These are phyloP conservation scores for Griposia aprilina DNA, from an alignment of 2,888 invertebrate genomes.

Conservation along the genomic window DNA sequence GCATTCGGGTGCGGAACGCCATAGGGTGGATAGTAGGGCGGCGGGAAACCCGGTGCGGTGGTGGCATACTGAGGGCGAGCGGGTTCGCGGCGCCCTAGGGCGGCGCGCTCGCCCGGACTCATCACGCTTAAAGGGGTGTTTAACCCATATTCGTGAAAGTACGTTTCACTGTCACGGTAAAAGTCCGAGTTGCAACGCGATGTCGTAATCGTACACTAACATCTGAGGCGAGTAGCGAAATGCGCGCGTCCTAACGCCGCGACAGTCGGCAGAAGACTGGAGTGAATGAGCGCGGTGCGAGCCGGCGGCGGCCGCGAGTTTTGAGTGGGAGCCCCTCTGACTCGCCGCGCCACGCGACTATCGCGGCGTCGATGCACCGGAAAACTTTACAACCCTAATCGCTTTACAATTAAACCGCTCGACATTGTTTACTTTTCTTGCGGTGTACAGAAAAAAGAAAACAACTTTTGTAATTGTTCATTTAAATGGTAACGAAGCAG, in stretches of 20 bases:
- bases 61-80: slow-evolving; percentile 89
- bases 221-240: slow-evolving; percentile 83
- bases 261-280: slow-evolving; percentile 87
- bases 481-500: slow-evolving; percentile 58
- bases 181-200: slow-evolving; percentile 84
- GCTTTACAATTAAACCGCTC: slow-evolving; percentile 85
- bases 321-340: slow-evolving; percentile 84
- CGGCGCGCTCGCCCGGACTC: slow-evolving; percentile 90
- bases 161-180: slow-evolving; percentile 89
- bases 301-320: slow-evolving; percentile 82
- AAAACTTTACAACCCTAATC: slow-evolving; percentile 89
- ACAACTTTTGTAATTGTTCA: slow-evolving; percentile 57
- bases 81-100: slow-evolving; percentile 89
- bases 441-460: slow-evolving; percentile 66
- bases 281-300: slow-evolving; percentile 87
- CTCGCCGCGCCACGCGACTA: slow-evolving; percentile 82
- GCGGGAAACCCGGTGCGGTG: slow-evolving; percentile 89
- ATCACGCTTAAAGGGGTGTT: slow-evolving; percentile 89
- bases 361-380: slow-evolving; percentile 85
- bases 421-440: slow-evolving; percentile 86
- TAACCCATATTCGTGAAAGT: slow-evolving; percentile 93
- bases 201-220: slow-evolving; percentile 90
- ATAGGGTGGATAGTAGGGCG: slow-evolving; percentile 89
- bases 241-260: slow-evolving; percentile 86
- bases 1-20: slow-evolving; percentile 91